A percentile compares a stretch with the other conserved stretches of the same genome.
These are phyloP conservation scores for Cynaeus angustus DNA, from an alignment of 2,888 invertebrate species.

Conservation along the genomic window DNA sequence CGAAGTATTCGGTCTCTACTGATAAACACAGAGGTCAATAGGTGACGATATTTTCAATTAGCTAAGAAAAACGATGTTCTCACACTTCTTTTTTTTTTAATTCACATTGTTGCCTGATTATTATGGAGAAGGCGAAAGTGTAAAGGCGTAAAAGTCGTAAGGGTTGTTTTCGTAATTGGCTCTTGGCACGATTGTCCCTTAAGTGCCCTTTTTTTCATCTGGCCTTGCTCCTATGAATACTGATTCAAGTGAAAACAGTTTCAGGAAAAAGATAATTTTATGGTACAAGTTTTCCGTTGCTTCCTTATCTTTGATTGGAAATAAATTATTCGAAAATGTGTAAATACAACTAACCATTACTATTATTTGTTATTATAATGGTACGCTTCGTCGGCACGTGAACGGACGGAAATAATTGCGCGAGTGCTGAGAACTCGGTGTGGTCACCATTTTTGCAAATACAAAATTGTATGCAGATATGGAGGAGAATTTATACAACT, in stretches of 20 bases:
- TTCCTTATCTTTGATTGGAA: no score
- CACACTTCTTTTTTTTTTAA: neutral
- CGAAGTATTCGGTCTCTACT: neutral
- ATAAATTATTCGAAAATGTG: neutral
- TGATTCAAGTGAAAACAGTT: no score
- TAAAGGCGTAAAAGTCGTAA: constrained; percentile 2
- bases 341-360: no score
- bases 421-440: constrained; percentile 11
- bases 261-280: no score
- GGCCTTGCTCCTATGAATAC: no score
- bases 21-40: neutral
- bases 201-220: constrained; percentile 1
- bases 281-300: neutral
- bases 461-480: no score
- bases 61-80: neutral
- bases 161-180: constrained; percentile 18
- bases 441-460: neutral
- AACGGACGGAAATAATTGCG: constrained; percentile 29
- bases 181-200: neutral
- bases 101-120: neutral
- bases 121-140: neutral
- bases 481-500: no score
- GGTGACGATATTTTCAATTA: neutral
- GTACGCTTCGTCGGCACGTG: constrained; percentile 19
- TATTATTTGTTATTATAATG: neutral